Percentiles rank a stretch among this genome's conserved stretches.
phyloP scores from a whole-genome alignment of 2,113 vertebrate species.

The Butorides virescens region DNA sequence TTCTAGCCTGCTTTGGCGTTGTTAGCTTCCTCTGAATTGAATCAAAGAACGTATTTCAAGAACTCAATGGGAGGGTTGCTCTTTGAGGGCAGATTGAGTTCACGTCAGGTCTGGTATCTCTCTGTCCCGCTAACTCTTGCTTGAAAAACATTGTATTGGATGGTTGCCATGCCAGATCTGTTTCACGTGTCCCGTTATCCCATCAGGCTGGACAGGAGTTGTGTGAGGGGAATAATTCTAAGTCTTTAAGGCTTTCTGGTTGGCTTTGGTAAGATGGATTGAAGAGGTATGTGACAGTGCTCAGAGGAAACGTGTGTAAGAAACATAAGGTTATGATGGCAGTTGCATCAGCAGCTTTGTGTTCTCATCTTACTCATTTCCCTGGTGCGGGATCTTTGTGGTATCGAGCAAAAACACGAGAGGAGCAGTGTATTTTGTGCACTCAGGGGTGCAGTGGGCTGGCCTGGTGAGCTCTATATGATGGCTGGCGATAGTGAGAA shows the following conservation, averaged over 20 bases:
- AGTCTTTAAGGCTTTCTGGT: not conserved
- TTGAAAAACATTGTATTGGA: not conserved
- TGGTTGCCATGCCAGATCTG: not conserved
- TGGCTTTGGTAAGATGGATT: not conserved
- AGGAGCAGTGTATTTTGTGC: not conserved
- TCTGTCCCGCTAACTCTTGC: not conserved
- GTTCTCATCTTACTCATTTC: not conserved
- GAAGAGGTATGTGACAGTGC: not conserved
- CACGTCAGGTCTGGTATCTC: not conserved
- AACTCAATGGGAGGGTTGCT: not conserved
- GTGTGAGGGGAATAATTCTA: not conserved
- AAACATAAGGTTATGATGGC: not conserved
- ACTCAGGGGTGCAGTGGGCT: not conserved
- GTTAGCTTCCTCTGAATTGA: not conserved
- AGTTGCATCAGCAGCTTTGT: not conserved
- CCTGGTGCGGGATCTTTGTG: not conserved
- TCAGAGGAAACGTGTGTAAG: not conserved
- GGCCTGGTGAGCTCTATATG: not conserved
- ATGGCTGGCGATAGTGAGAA: not conserved
- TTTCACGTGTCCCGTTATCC: not conserved
- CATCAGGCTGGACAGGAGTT: not conserved
- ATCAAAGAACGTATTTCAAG: not conserved
- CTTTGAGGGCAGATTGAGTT: not conserved
- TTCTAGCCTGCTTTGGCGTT: not conserved
- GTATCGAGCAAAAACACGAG: not conserved